A percentile compares a stretch with the other conserved stretches of the same genome.
Evolutionary conservation across 23 tunicate genomes (phyloP).

Genomic region (Oikopleura dioica): DNA sequence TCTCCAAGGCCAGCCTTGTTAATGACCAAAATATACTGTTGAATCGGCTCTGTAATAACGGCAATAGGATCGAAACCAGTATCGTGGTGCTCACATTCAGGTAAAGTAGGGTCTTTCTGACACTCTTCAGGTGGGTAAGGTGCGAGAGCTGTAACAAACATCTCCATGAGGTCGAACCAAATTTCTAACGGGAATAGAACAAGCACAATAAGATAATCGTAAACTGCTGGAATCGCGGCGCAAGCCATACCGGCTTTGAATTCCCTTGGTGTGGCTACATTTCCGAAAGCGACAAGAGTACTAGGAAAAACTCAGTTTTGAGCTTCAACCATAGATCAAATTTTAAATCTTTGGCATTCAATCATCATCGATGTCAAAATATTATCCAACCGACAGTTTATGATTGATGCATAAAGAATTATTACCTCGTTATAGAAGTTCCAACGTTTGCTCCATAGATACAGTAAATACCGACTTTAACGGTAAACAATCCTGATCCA

Average conservation of each 20-base stretch:
- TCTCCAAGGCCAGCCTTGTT: constrained; percentile 1
- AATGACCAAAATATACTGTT: background rate
- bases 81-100: background rate
- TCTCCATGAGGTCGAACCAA: background rate
- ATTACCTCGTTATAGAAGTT: constrained; percentile 18
- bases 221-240: constrained; percentile 59
- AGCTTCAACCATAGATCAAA: background rate
- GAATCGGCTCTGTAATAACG: constrained; percentile 2
- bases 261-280: background rate
- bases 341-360: background rate
- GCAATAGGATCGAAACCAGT: background rate
- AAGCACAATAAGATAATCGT: constrained; percentile 34
- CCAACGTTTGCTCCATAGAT: constrained; percentile 28
- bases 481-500: constrained; percentile 25
- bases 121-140: background rate
- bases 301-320: background rate
- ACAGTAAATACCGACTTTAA: constrained; percentile 14
- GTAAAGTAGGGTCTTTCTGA: background rate
- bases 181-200: constrained; percentile 52
- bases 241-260: constrained; percentile 47
- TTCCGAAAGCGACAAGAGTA: background rate
- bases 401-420: constrained; percentile 10
- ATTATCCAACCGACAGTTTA: too few species aligned
- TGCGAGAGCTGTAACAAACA: background rate
- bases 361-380: background rate